Evolutionary conservation across 2,113 vertebrate species (phyloP).

Genomic region (Ailuropoda melanoleuca): DNA sequence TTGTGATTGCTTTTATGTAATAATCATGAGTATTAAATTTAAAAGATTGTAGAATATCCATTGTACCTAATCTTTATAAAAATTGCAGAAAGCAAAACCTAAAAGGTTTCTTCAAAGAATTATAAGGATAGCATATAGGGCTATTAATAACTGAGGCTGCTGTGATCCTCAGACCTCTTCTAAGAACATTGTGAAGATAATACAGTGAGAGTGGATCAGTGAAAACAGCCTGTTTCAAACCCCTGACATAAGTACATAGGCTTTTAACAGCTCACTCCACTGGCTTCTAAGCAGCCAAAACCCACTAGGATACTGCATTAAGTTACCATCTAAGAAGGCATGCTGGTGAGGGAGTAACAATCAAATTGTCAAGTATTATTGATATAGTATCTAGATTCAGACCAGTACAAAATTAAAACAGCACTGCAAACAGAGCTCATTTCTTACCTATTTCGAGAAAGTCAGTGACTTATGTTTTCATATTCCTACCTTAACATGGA

Average conservation of each 20-base stretch:
- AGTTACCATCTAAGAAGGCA: constrained; percentile 13
- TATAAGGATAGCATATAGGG: background rate
- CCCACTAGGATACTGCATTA: background rate
- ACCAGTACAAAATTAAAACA: background rate
- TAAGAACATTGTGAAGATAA: background rate
- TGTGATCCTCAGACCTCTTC: background rate
- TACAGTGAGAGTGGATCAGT: background rate
- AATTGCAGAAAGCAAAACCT: background rate
- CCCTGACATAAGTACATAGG: background rate
- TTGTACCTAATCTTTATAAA: background rate
- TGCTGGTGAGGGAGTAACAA: background rate
- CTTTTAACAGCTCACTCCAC: background rate
- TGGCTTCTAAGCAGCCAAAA: background rate
- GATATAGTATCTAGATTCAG: background rate
- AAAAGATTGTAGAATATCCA: background rate
- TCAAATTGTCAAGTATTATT: background rate
- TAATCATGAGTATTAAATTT: constrained; percentile 1
- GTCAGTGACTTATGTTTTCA: background rate
- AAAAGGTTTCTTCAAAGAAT: background rate
- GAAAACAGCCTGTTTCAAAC: background rate
- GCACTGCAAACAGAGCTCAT: background rate
- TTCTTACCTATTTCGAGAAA: background rate
- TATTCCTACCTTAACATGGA: background rate
- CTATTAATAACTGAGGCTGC: background rate
- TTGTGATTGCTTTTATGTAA: constrained; percentile 15